Evolutionary conservation across 2,888 invertebrate genomes (phyloP), one percentile per base, ranked within the genome.

Genomic region (Stramonita haemastoma): DNA sequence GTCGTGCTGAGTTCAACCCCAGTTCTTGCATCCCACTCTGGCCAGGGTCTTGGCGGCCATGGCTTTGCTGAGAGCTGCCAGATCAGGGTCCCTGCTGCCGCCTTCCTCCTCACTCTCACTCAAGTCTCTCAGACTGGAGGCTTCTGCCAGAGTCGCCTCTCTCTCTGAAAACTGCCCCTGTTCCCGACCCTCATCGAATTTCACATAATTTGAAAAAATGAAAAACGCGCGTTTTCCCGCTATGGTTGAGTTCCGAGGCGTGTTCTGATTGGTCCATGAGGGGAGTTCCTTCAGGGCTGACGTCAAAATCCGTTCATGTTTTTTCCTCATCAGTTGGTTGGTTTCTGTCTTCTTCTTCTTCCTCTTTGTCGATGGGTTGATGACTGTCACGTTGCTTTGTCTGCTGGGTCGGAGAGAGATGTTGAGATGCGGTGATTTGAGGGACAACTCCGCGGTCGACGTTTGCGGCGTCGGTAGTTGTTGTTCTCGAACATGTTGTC

Each of bases 401-500:
- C 81, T 22, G 57, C 46, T 2, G 46, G 4, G 46, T n/a, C 29
- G 1, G 13, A 29, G n/a, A n/a, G 46, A 46, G 46, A 8, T 46
- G 46, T 46, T 46, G 46, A 17, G 88, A 26, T 22, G 79, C 17
- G 36, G 60, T 60, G 34, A 22, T 6, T 13, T 29, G 66, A 19
- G 86, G 60, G 13, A 86, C 90, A 34, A 92, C 91, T 89, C n/a
- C 94, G 94, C 0, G 94, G 94, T 1, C 95, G 91, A 26, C 95
- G 91, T 84, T 95, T 95, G 36, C 95, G 90, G 29, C 95, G 92
- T n/a, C 96, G 92, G 93, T 96, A 96, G 93, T 96, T 96, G 6
- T 96, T 96, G 90, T 96, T 96, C 91, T 96, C 96, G 92, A 96
- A 96, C 96, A 96, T 96, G 91, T 96, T 96, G 88, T 96, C 96